Percentiles rank a stretch among this genome's conserved stretches.
Evolutionary conservation across 2,113 vertebrate species (phyloP).

Genomic region (Scopus umbretta): DNA sequence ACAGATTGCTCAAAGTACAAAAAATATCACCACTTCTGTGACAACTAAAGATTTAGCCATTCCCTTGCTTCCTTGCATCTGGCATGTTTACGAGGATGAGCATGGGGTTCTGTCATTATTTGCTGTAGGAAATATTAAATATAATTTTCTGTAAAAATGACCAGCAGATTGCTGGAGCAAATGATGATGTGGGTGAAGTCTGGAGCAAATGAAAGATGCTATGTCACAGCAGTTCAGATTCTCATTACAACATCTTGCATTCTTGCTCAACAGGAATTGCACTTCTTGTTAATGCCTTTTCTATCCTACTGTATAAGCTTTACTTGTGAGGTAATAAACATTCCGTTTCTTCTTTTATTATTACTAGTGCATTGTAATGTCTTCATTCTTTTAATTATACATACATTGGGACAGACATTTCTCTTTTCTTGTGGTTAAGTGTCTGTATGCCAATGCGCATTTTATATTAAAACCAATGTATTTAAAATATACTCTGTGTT

Average conservation of each 20-base stretch:
- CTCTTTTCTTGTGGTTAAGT: not conserved
- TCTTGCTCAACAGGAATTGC: slow-evolving; percentile 69
- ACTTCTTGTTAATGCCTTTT: slow-evolving; percentile 70
- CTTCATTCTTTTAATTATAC: slow-evolving; percentile 41
- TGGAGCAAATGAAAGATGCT: slow-evolving; percentile 2
- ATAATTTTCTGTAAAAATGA: slow-evolving; percentile 8
- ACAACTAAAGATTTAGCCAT: slow-evolving; percentile 48
- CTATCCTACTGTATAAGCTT: slow-evolving; percentile 59
- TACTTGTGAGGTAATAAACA: slow-evolving; percentile 73
- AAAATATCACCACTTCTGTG: slow-evolving; percentile 14
- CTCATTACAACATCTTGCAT: slow-evolving; percentile 34
- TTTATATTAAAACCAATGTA: slow-evolving; percentile 70
- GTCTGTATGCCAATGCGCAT: slow-evolving; percentile 17
- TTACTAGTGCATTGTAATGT: slow-evolving; percentile 57
- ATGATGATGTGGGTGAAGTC: slow-evolving; percentile 19
- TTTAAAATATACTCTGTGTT: slow-evolving; percentile 78
- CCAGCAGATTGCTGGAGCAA: slow-evolving; percentile 28
- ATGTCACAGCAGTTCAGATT: slow-evolving; percentile 52
- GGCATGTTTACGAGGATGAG: not conserved
- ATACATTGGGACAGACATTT: slow-evolving; percentile 37
- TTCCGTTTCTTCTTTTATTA: slow-evolving; percentile 15
- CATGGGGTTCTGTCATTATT: slow-evolving; percentile 9
- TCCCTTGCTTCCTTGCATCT: slow-evolving; percentile 56
- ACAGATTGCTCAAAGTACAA: slow-evolving; percentile 42
- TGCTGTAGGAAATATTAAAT: slow-evolving; percentile 42